A percentile compares a stretch with the other conserved stretches of the same genome.
Evolutionary conservation across 1,140 invertebrate genomes (phyloP).

Genomic region (Gonatopus flavifemur): DNA sequence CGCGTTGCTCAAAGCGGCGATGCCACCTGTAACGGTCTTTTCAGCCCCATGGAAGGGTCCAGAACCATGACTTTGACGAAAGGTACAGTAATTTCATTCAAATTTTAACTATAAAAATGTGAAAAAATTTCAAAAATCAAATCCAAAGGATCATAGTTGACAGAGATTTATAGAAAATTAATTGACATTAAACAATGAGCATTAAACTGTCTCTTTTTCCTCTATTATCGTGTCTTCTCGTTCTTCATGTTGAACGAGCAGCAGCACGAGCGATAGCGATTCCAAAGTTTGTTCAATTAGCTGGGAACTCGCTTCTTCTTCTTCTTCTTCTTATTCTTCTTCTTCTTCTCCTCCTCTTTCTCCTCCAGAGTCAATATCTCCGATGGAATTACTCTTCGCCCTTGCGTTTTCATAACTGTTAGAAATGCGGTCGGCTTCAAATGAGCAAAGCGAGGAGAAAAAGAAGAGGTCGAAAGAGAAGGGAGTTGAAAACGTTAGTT

Average conservation of each 20-base stretch:
- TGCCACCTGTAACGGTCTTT: conserved; percentile 84
- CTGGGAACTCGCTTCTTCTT: too few relatives aligned
- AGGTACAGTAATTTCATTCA: conserved; percentile 52
- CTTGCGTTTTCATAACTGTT: conserved; percentile 31
- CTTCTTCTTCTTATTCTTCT: too few relatives aligned
- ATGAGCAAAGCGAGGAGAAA: background rate
- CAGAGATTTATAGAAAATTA: too few relatives aligned
- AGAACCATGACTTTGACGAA: conserved; percentile 73
- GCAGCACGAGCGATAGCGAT: conserved; percentile 18
- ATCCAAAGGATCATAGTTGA: too few relatives aligned
- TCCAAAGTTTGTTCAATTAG: conserved; percentile 49
- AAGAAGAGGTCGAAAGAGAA: background rate
- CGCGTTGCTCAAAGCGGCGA: conserved; percentile 84
- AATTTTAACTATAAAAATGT: background rate
- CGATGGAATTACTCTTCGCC: conserved; percentile 38
- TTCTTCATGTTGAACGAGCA: conserved; percentile 1
- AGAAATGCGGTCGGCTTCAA: conserved; percentile 5
- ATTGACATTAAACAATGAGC: conserved; percentile 48
- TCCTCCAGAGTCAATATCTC: conserved; percentile 43
- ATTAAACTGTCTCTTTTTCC: conserved; percentile 32
- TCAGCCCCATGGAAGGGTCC: conserved; percentile 76
- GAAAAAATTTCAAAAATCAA: too few relatives aligned
- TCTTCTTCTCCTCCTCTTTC: too few relatives aligned
- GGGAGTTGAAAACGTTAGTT: too few relatives aligned
- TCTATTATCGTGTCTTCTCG: conserved; percentile 4